A percentile compares a stretch with the other conserved stretches of the same genome.
Evolutionary conservation across 2,797 vertebrate species (phyloP).

Genomic region (Bradypodion pumilum): DNA sequence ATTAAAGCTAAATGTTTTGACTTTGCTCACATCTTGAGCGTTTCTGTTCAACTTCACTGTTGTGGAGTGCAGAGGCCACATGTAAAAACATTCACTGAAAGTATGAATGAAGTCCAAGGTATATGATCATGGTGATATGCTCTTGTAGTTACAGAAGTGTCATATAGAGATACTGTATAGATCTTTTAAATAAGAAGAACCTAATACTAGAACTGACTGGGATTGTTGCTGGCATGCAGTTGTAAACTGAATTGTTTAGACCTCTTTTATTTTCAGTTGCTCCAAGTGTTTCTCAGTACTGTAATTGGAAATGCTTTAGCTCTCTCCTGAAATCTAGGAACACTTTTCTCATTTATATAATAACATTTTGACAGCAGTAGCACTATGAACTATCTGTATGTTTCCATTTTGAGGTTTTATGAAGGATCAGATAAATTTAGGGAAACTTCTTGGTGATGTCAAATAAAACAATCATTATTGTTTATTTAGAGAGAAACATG

Average conservation of each 20-base stretch:
- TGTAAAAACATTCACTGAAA: no score
- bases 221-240: not conserved
- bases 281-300: not conserved
- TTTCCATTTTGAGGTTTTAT: not conserved
- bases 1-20: no score
- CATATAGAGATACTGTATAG: not conserved
- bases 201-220: not conserved
- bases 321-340: not conserved
- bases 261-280: not conserved
- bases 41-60: no score
- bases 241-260: not conserved
- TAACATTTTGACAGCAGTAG: not conserved
- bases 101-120: not conserved
- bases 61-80: no score
- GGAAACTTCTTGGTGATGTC: constrained; percentile 10
- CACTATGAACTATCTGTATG: not conserved
- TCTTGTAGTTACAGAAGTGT: not conserved
- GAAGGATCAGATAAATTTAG: constrained; percentile 1
- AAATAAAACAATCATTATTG: constrained; percentile 13
- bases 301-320: not conserved
- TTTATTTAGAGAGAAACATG: not conserved
- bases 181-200: not conserved
- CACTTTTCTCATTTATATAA: not conserved
- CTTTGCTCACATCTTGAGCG: no score
- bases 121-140: not conserved